Conservation (phyloP, 2,888 invertebrate genomes). For the Eupithecia inturbata region DNA sequence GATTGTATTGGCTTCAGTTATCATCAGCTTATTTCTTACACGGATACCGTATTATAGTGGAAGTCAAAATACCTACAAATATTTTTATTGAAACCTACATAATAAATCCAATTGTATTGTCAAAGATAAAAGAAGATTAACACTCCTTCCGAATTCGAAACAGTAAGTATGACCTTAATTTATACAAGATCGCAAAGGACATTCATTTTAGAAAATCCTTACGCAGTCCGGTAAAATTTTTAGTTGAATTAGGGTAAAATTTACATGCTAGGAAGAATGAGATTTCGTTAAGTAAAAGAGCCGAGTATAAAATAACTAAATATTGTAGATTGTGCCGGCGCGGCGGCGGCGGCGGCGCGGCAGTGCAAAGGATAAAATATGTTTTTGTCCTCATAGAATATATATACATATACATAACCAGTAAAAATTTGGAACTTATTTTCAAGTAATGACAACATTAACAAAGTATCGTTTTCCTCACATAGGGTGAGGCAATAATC, state of each 20-base stretch:
- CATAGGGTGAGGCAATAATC: conserved; percentile 32
- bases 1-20: neutral
- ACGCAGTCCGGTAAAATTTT: neutral
- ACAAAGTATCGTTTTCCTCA: conserved; percentile 35
- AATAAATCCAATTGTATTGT: neutral
- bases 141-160: neutral
- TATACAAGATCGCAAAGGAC: neutral
- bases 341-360: too few species aligned
- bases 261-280: neutral
- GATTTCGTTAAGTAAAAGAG: neutral
- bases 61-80: neutral
- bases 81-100: neutral
- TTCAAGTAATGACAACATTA: conserved; percentile 31
- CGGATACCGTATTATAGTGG: neutral
- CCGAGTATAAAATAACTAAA: neutral
- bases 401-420: neutral
- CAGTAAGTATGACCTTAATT: neutral
- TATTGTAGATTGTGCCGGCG: too few species aligned
- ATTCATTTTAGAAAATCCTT: neutral
- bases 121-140: neutral
- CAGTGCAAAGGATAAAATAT: neutral
- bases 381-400: conserved; percentile 12
- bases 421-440: conserved; percentile 27
- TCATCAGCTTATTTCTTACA: neutral
- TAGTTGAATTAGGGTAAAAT: neutral